Base-by-base conservation (phyloP, 2,113 vertebrate genomes). In the Phodopus roborovskii region DNA sequence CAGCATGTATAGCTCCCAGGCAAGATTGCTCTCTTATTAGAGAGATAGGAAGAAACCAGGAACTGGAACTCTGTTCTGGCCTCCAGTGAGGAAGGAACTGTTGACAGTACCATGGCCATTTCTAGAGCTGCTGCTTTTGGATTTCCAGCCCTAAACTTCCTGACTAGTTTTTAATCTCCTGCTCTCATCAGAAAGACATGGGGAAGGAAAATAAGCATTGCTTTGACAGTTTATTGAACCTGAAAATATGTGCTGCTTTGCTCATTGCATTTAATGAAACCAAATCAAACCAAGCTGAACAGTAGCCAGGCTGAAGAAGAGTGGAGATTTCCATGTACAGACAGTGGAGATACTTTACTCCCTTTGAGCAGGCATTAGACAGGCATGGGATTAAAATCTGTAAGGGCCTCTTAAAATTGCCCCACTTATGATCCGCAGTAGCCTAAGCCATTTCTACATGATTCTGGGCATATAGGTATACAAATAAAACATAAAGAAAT, bases 171-270 rank as follows among this genome's bases (percentile, higher is more conserved):
- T 68, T 45, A n/a, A 50, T 86, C 28, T 48, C 62, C 83, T 68
- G 62, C 50, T 50, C 42, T 86, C 10, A 86, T 86, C 42, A 94
- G 70, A 36, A 88, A 88, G 36, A 82, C 28, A 12, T 26, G 24
- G 39, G 8, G 60, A 90, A 71, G 45, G 91, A 82, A 96, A 92
- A 88, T 50, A 64, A 96, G 42, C 19, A 45, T 22, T 58, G 24
- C 48, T 4, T 22, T 77, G 77, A 33, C 24, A 48, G 42, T 60
- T 90, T 68, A 45, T 3, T 17, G 36, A 85, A 81, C 19, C 73
- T 68, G 28, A 56, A 68, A 75, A 73, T 58, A 50, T 70, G 28
- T 82, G 30, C n/a, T 74, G 36, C 58, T 90, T 78, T 93, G 87
- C 68, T 92, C 87, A 42, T 17, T 30, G 62, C 42, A 33, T 73